phyloP scores from a whole-genome alignment of 1,140 invertebrate species.

The Eriocheir sinensis region DNA sequence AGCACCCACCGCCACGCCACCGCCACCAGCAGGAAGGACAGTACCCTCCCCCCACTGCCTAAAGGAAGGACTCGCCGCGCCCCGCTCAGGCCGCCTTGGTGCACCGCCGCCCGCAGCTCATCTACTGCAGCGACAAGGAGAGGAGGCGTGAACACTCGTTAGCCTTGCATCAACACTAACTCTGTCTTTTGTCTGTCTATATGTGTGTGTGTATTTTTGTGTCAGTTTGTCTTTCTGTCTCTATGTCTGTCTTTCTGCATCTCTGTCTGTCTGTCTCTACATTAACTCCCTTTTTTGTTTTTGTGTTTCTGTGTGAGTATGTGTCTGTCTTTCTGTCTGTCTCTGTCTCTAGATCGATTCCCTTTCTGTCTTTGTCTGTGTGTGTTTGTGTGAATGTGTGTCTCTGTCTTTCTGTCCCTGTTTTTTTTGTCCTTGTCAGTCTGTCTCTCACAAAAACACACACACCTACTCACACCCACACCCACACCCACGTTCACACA shows the following conservation, averaged over 20 bases:
- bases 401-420: conserved; percentile 29
- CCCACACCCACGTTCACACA: neutral
- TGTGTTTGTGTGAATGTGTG: no score
- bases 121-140: neutral
- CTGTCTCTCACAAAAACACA: neutral
- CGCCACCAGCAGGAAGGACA: neutral
- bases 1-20: neutral
- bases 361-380: no score
- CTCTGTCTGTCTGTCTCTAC: no score
- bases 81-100: conserved; percentile 31
- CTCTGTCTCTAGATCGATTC: no score
- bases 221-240: no score
- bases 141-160: neutral
- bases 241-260: no score
- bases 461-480: neutral
- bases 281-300: no score
- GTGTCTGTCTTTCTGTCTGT: no score
- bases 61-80: neutral
- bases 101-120: conserved; percentile 46
- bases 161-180: no score
- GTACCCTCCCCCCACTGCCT: neutral
- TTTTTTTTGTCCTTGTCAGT: neutral
- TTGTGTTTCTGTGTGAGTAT: no score
- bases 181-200: no score
- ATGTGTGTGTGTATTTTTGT: no score